Evolutionary conservation across 2,797 vertebrate species (phyloP).

Genomic region (Harpagifer antarcticus): DNA sequence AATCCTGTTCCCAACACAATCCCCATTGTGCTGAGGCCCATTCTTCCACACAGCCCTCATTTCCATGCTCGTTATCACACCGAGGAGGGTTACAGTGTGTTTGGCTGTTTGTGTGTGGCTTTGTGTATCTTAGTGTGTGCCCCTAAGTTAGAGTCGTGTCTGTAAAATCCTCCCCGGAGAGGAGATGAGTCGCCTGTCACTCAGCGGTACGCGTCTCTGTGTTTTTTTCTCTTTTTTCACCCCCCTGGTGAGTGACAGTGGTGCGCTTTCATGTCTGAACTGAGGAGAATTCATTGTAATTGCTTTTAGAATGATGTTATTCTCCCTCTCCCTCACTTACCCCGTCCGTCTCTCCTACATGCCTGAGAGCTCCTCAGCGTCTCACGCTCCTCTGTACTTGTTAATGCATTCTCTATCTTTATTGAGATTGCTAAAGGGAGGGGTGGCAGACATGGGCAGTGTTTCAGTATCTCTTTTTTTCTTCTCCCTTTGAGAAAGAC

Average conservation of each 20-base stretch:
- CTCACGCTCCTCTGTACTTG: constrained; percentile 48
- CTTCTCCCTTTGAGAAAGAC: constrained; percentile 47
- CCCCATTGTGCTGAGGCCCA: constrained; percentile 71
- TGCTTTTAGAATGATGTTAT: constrained; percentile 87
- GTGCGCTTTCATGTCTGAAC: constrained; percentile 85
- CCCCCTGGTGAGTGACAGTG: constrained; percentile 80
- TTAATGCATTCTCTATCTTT: constrained; percentile 72
- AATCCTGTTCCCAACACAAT: constrained; percentile 70
- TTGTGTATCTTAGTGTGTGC: constrained; percentile 39
- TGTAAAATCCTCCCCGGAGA: constrained; percentile 83
- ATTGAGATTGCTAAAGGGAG: constrained; percentile 64
- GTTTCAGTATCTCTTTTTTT: constrained; percentile 42
- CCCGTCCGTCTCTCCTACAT: constrained; percentile 43
- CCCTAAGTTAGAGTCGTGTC: constrained; percentile 81
- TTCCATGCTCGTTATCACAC: constrained; percentile 81
- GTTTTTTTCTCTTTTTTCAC: constrained; percentile 21
- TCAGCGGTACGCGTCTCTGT: constrained; percentile 79
- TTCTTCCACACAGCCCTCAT: constrained; percentile 78
- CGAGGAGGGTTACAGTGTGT: constrained; percentile 72
- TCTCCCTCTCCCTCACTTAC: constrained; percentile 60
- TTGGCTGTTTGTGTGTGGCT: constrained; percentile 57
- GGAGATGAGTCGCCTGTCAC: constrained; percentile 83
- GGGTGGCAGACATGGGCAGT: constrained; percentile 45
- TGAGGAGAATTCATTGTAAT: constrained; percentile 88
- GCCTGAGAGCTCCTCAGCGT: constrained; percentile 30